These are phyloP conservation scores for Aphelenchoides bicaudatus DNA, from an alignment of 2,888 invertebrate genomes.

Conservation along the genomic window DNA sequence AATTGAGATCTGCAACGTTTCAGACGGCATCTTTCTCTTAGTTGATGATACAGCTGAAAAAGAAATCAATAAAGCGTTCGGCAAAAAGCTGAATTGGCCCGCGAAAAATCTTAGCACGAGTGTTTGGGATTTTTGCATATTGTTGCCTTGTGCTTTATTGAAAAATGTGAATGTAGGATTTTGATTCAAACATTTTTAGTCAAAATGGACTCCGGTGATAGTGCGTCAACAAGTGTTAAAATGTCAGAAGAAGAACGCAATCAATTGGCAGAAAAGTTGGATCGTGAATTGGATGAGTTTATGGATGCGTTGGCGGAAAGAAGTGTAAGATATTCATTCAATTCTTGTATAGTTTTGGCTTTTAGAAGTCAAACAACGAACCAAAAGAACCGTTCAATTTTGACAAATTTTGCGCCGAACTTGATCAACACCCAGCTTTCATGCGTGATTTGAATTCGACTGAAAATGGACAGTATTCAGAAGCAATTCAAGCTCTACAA, in stretches of 20 bases:
- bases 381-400: constrained; percentile 50
- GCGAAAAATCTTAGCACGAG: too few species aligned
- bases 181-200: too few species aligned
- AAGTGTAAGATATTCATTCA: constrained; percentile 24
- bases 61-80: too few species aligned
- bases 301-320: constrained; percentile 55
- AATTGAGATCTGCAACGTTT: too few species aligned
- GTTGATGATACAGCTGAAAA: too few species aligned
- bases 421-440: constrained; percentile 58
- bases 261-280: constrained; percentile 46
- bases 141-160: too few species aligned
- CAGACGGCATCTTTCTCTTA: too few species aligned
- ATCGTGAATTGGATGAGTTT: constrained; percentile 53
- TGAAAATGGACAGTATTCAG: constrained; percentile 46
- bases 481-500: constrained; percentile 67
- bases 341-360: constrained; percentile 8
- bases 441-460: constrained; percentile 43
- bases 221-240: constrained; percentile 13
- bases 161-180: too few species aligned
- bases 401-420: constrained; percentile 54
- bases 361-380: constrained; percentile 20
- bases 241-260: constrained; percentile 45
- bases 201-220: neutral
- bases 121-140: too few species aligned
- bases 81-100: too few species aligned